Conservation (phyloP, 2,888 invertebrate genomes). For the Leucozona laternaria region DNA sequence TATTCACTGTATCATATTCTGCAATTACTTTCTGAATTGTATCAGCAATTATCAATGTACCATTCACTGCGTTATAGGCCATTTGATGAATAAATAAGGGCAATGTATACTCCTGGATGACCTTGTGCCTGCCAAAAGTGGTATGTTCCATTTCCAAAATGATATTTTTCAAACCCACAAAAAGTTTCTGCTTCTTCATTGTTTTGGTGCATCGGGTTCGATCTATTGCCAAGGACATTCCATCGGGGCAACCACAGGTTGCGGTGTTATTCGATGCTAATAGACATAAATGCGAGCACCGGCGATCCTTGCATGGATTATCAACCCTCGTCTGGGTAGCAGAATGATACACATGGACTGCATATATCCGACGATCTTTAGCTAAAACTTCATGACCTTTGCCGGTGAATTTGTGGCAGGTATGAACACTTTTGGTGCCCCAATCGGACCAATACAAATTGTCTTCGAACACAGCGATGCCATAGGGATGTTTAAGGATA, state of each 20-base stretch:
- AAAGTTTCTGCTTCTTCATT: conserved; percentile 81
- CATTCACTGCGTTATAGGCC: conserved; percentile 87
- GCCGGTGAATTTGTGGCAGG: conserved; percentile 91
- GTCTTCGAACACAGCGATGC: conserved; percentile 94
- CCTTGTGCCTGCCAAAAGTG: conserved; percentile 87
- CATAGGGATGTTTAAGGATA: conserved; percentile 91
- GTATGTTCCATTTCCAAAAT: conserved; percentile 88
- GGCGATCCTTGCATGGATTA: conserved; percentile 87
- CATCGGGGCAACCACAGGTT: conserved; percentile 91
- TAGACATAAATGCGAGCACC: conserved; percentile 92
- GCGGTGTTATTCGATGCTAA: conserved; percentile 86
- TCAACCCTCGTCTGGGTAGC: conserved; percentile 85
- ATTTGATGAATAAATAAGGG: conserved; percentile 87
- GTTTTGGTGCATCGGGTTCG: conserved; percentile 86
- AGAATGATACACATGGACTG: conserved; percentile 91
- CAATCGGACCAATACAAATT: conserved; percentile 96
- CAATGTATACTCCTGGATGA: conserved; percentile 84
- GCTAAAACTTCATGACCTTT: conserved; percentile 86
- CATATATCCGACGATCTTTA: conserved; percentile 84
- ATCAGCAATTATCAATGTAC: conserved; percentile 85
- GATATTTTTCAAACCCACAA: conserved; percentile 85
- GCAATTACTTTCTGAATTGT: conserved; percentile 83
- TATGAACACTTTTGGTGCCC: conserved; percentile 89
- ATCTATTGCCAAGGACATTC: conserved; percentile 86
- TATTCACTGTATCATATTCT: conserved; percentile 81